Conservation (phyloP, 2,113 vertebrate genomes). For the Oryzias javanicus region DNA sequence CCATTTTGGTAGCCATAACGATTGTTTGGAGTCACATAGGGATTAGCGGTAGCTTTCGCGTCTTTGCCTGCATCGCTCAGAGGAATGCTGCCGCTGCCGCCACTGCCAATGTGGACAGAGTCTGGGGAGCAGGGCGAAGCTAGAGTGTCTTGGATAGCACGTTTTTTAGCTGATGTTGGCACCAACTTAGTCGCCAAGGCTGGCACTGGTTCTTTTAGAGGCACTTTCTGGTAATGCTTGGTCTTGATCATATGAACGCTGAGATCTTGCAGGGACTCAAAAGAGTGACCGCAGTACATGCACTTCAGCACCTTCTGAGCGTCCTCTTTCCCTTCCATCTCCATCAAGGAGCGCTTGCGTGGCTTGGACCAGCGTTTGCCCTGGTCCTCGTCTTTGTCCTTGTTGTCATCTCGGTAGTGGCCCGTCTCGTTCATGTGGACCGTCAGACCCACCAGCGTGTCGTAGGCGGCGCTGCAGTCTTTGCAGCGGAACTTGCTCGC, state of each 20-base stretch:
- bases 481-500: constrained; percentile 99
- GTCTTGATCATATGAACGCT: constrained; percentile 99
- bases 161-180: constrained; percentile 89
- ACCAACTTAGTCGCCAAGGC: constrained; percentile 93
- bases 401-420: constrained; percentile 97
- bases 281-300: constrained; percentile 99
- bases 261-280: constrained; percentile 98
- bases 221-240: constrained; percentile 99
- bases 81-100: constrained; percentile 75
- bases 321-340: constrained; percentile 99
- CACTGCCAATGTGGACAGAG: constrained; percentile 77
- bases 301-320: constrained; percentile 98
- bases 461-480: constrained; percentile 97
- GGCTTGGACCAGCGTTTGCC: constrained; percentile 97
- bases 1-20: constrained; percentile 99
- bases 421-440: constrained; percentile 99
- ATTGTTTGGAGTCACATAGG: constrained; percentile 97
- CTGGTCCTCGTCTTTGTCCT: constrained; percentile 93
- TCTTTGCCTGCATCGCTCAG: constrained; percentile 77
- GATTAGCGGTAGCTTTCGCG: constrained; percentile 87
- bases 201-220: constrained; percentile 99
- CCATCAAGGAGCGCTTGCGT: constrained; percentile 96
- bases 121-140: constrained; percentile 92
- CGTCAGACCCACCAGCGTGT: constrained; percentile 95
- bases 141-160: constrained; percentile 88